Base-by-base conservation (phyloP, 2,797 vertebrate genomes). In the Sebastolobus alascanus region DNA sequence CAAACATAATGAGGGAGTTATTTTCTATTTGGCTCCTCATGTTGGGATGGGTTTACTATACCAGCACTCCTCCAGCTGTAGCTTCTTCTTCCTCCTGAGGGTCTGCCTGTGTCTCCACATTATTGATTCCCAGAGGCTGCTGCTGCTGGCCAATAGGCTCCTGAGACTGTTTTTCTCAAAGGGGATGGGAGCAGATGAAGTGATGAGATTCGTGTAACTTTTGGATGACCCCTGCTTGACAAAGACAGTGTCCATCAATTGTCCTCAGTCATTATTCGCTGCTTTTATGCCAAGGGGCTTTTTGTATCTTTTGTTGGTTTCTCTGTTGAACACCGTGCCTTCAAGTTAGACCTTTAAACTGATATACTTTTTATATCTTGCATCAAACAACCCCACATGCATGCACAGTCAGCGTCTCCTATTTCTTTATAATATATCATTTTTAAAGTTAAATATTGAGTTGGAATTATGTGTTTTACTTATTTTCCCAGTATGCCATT, bases 121-220 rank as follows among this genome's bases (percentile, higher is more conserved):
- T 95, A 95, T 94, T 95, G 95, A 95, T 95, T 95, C 92, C 90
- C 93, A 93, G 80, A 92, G 91, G 84, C 83, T 81, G 84, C 93
- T 88, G 92, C 90, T 91, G 81, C 79, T 85, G 88, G 83, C 92
- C 94, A 94, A 93, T 90, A 72, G 87, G 92, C 85, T 91, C 83
- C 85, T 82, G 82, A 85, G 83, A 90, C 83, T 22, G 59, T 65
- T 68, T 70, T 79, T 77, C 65, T 68, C 90, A 95, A 95, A 94
- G 79, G 43, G 85, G 90, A 88, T 77, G 87, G 85, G 89, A 90
- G 81, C 90, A 93, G 92, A 94, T 94, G 94, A 95, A 95, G 94
- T 91, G 95, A 96, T 97, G 96, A 97, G 97, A 97, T 97, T 97
- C 94, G 95, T 96, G 96, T 99, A 99, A 99, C 97, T 99, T 99